phyloP scores from a whole-genome alignment of 2,797 vertebrate genomes.

The Eupleurogrammus muticus region DNA sequence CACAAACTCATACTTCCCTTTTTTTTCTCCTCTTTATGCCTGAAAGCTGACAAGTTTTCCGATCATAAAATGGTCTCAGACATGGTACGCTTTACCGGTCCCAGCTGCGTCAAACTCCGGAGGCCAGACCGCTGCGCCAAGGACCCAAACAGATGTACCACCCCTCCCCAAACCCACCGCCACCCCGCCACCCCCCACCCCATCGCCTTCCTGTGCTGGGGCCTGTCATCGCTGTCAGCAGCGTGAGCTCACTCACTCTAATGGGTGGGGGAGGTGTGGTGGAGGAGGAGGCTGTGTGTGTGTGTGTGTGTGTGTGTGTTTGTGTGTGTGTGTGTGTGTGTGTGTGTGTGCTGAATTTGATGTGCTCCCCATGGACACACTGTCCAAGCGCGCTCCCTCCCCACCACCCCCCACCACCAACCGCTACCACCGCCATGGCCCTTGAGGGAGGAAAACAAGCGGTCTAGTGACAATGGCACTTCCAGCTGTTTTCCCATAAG shows the following conservation, averaged over 20 bases:
- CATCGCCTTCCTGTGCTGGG: conserved; percentile 24
- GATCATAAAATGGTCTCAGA: conserved; percentile 45
- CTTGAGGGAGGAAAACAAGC: conserved; percentile 44
- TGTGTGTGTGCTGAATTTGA: conserved; percentile 47
- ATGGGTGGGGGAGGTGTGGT: conserved; percentile 52
- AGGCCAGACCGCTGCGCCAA: conserved; percentile 41
- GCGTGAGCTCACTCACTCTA: conserved; percentile 63
- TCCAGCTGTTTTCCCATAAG: conserved; percentile 73
- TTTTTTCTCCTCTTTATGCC: background rate
- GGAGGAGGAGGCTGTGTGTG: background rate
- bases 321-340: conserved; percentile 38
- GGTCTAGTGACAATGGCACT: conserved; percentile 46
- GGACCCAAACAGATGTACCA: conserved; percentile 65
- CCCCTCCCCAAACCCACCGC: conserved; percentile 19
- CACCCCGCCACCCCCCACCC: conserved; percentile 4
- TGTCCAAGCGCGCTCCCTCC: conserved; percentile 49
- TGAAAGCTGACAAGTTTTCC: conserved; percentile 48
- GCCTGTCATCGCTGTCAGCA: conserved; percentile 73
- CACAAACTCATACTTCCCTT: conserved; percentile 1
- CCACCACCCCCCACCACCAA: conserved; percentile 20
- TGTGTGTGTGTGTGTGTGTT: conserved; percentile 26
- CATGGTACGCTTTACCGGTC: conserved; percentile 9
- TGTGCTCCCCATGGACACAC: conserved; percentile 58
- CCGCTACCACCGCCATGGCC: conserved; percentile 16
- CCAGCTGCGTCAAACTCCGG: conserved; percentile 39